phyloP scores from a whole-genome alignment of 2,113 vertebrate genomes.

The Catharus fuscescens region DNA sequence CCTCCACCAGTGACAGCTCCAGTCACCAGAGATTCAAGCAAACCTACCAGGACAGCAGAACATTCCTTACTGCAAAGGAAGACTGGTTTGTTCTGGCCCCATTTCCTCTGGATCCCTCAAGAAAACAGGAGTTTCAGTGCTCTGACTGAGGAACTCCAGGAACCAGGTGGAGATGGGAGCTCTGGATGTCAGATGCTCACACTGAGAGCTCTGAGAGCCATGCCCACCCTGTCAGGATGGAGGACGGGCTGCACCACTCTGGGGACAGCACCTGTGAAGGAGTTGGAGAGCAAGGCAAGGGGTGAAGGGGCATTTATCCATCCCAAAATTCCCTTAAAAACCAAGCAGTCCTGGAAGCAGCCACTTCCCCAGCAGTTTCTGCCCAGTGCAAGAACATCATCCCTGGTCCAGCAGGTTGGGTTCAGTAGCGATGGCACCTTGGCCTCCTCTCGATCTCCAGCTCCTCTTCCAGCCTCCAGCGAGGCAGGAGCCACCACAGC shows the following conservation, averaged over 20 bases:
- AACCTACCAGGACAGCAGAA: neutral
- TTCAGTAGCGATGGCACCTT: neutral
- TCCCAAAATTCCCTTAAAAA: neutral
- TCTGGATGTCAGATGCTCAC: neutral
- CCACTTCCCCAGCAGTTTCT: neutral
- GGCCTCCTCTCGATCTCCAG: neutral
- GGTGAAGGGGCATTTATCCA: neutral
- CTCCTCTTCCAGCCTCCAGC: neutral
- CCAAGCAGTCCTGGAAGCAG: neutral
- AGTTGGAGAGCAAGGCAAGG: neutral
- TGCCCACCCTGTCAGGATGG: accelerated
- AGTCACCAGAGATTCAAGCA: accelerated
- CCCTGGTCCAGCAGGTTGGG: neutral
- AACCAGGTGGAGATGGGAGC: neutral
- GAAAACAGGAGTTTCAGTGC: neutral
- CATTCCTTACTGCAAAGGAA: neutral
- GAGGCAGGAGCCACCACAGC: neutral
- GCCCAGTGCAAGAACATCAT: neutral
- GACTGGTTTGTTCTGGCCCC: neutral
- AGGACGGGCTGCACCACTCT: accelerated
- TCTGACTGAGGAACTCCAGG: neutral
- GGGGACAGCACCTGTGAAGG: neutral
- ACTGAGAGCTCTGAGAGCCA: neutral
- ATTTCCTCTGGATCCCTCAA: neutral
- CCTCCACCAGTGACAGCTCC: neutral